Evolutionary conservation across 2,113 vertebrate genomes (phyloP), one percentile per base, ranked within the genome.

Genomic region (Oxygymnocypris stewartii): DNA sequence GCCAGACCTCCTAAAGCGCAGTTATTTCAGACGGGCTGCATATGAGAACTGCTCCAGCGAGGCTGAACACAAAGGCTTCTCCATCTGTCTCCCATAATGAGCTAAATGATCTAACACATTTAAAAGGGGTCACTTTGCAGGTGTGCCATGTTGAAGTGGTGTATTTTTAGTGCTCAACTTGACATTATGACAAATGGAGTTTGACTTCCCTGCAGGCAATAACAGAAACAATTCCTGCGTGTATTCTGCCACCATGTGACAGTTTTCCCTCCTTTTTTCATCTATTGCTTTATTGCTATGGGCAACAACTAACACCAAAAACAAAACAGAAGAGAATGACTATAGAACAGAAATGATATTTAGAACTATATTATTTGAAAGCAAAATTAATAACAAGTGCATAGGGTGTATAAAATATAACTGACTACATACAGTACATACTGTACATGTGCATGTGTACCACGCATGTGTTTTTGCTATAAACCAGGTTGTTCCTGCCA

Each of bases 121-220:
- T 88, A 77, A 85, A 85, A 59, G 84, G 83, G 84, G 87, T 88
- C 84, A 88, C 84, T 85, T 88, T 75, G 67, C 71, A 81, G 59
- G 71, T 61, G 37, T 47, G 25, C 35, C 47, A 25, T 81, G 80
- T 65, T 40, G 54, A 81, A 86, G 76, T 57, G 83, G 25, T 85
- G 77, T 88, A 88, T 88, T 88, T 88, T 88, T 88, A 88, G 87
- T 44, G 79, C 20, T 65, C 69, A 67, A 61, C 65, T 71, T 87
- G 85, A 87, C 84, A 76, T 82, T n/a, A 82, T 88, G 87, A 85
- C 61, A 74, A 85, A 80, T 88, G 69, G 84, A 59, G 77, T 74
- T 71, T 73, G 18, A 76, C 44, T 88, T 85, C 42, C 84, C 87
- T 82, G 57, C 69, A 25, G 84, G 87, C 87, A 82, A 76, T 74